These are phyloP conservation scores for Emmelina monodactyla DNA, from an alignment of 2,888 invertebrate genomes.

Conservation along the genomic window DNA sequence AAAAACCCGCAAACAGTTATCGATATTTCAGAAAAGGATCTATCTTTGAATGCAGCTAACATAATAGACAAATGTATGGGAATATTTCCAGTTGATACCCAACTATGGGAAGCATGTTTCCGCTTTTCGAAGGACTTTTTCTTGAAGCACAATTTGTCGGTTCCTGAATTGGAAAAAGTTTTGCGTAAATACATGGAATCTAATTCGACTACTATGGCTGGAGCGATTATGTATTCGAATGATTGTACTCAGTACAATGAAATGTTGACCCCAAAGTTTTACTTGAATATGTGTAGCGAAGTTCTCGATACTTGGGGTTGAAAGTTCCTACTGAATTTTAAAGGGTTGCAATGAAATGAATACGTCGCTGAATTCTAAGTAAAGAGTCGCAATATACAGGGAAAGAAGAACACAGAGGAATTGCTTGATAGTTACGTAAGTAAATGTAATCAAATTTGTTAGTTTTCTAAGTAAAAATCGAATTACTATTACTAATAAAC, in stretches of 20 bases:
- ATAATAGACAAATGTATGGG: conserved; percentile 47
- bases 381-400: too few species aligned
- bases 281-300: conserved; percentile 54
- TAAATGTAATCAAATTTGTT: too few species aligned
- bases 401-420: too few species aligned
- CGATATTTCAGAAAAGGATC: conserved; percentile 21
- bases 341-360: too few species aligned
- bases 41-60: conserved; percentile 36
- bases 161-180: conserved; percentile 61
- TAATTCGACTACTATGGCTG: conserved; percentile 48
- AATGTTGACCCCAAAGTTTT: conserved; percentile 51
- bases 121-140: conserved; percentile 44
- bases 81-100: conserved; percentile 41
- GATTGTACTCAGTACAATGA: conserved; percentile 52
- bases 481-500: too few species aligned
- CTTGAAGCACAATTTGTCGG: conserved; percentile 39
- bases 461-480: too few species aligned
- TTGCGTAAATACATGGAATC: conserved; percentile 63
- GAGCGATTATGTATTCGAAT: conserved; percentile 53
- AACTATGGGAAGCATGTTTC: conserved; percentile 51
- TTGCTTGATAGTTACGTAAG: too few species aligned
- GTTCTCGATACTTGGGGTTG: conserved; percentile 56
- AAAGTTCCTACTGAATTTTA: too few species aligned
- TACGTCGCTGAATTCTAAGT: too few species aligned
- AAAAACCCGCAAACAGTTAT: conserved; percentile 15